Evolutionary conservation across 2,888 invertebrate species (phyloP).

Genomic region (Euspilapteryx auroguttella): DNA sequence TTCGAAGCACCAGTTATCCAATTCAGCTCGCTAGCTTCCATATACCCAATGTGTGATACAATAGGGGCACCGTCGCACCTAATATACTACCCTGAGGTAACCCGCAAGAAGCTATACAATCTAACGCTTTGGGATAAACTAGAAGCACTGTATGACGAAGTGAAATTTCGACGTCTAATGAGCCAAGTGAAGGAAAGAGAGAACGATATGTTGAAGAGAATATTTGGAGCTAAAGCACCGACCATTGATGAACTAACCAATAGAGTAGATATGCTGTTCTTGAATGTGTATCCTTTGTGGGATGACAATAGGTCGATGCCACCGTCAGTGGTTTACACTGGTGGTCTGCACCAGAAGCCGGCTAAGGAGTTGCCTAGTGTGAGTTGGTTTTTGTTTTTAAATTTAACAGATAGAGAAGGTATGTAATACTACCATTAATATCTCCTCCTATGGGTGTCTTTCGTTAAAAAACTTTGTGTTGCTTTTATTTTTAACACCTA

Average conservation of each 20-base stretch:
- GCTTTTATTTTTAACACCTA: no score
- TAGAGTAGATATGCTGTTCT: conserved; percentile 8
- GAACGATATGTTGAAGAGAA: conserved; percentile 1
- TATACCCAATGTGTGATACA: conserved; percentile 14
- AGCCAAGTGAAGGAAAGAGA: not conserved
- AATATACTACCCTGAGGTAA: conserved; percentile 18
- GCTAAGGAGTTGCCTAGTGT: conserved; percentile 6
- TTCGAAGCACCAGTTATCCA: conserved; percentile 35
- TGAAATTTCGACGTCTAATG: not conserved
- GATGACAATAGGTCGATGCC: conserved; percentile 7
- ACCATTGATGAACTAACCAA: conserved; percentile 4
- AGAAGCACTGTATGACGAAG: not conserved
- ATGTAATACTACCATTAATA: not conserved
- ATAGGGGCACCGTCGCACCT: conserved; percentile 30
- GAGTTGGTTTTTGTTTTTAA: conserved; percentile 1
- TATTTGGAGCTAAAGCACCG: conserved; percentile 6
- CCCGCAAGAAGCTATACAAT: conserved; percentile 13
- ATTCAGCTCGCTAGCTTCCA: conserved; percentile 21
- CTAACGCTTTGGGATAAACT: conserved; percentile 13
- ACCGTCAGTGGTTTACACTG: conserved; percentile 7
- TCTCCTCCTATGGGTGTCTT: no score
- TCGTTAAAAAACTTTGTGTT: no score
- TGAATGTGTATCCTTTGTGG: conserved; percentile 7
- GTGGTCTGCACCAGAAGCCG: conserved; percentile 7
- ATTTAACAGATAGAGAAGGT: not conserved